These are phyloP conservation scores for Colossoma macropomum DNA, from an alignment of 2,113 vertebrate genomes.

Conservation along the genomic window DNA sequence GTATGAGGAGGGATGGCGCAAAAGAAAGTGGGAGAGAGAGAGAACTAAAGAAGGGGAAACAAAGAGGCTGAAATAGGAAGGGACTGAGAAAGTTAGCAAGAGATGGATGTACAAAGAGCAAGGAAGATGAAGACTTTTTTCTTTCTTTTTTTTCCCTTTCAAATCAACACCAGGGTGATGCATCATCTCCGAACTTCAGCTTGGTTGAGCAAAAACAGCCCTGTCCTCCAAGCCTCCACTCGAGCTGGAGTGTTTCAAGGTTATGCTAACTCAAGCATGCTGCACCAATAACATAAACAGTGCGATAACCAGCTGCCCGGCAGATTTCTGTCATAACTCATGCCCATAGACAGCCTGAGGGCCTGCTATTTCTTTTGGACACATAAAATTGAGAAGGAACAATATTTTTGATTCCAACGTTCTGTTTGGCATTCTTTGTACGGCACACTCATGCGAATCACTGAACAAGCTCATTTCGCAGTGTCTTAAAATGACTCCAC, in stretches of 20 bases:
- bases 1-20: neutral
- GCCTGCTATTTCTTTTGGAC: slow-evolving; percentile 65
- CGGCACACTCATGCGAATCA: slow-evolving; percentile 1
- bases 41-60: neutral
- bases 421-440: slow-evolving; percentile 39
- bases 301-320: slow-evolving; percentile 78
- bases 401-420: slow-evolving; percentile 47
- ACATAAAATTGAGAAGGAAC: slow-evolving; percentile 26
- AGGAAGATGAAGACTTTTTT: slow-evolving; percentile 46
- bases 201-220: slow-evolving; percentile 76
- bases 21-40: slow-evolving; percentile 45
- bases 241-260: slow-evolving; percentile 81
- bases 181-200: slow-evolving; percentile 77
- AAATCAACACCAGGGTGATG: slow-evolving; percentile 59
- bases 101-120: slow-evolving; percentile 67
- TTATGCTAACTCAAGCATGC: slow-evolving; percentile 82
- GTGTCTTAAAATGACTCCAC: neutral
- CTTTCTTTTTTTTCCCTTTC: neutral
- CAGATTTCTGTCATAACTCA: slow-evolving; percentile 78
- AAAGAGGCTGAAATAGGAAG: neutral
- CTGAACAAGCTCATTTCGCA: neutral
- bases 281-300: slow-evolving; percentile 83
- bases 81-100: slow-evolving; percentile 64
- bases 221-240: slow-evolving; percentile 70
- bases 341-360: slow-evolving; percentile 64